Evolutionary conservation across 2,113 vertebrate species (phyloP).

Genomic region (Dipodomys spectabilis): DNA sequence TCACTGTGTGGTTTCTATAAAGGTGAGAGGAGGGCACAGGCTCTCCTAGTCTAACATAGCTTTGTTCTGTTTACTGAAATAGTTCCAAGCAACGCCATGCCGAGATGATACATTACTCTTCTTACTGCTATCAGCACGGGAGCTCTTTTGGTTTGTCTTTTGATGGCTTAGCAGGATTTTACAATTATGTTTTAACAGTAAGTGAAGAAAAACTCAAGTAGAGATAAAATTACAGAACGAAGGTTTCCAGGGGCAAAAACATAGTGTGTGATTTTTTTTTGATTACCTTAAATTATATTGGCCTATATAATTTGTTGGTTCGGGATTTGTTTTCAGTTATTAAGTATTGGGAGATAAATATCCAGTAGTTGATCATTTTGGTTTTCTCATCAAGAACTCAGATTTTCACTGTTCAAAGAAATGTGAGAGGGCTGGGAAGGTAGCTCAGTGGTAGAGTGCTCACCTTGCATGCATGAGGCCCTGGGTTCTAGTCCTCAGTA

Average conservation of each 20-base stretch:
- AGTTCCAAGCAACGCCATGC: constrained; percentile 67
- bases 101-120: constrained; percentile 65
- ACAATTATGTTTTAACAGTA: constrained; percentile 57
- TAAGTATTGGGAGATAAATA: background rate
- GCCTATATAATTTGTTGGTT: background rate
- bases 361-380: background rate
- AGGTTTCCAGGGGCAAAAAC: background rate
- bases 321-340: background rate
- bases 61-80: constrained; percentile 78
- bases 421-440: too few relatives aligned
- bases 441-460: too few relatives aligned
- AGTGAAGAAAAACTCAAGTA: constrained; percentile 68
- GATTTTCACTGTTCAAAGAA: background rate
- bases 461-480: too few relatives aligned
- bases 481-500: too few relatives aligned
- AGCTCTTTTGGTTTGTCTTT: constrained; percentile 72
- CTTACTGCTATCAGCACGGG: constrained; percentile 63
- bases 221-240: constrained; percentile 53
- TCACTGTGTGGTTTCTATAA: constrained; percentile 61
- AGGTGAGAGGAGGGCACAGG: constrained; percentile 64
- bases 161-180: constrained; percentile 56
- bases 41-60: constrained; percentile 58
- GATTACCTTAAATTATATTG: background rate
- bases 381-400: constrained; percentile 37
- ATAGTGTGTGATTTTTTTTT: background rate